These are phyloP conservation scores for Drosophila subsilvestris DNA, from an alignment of 2,888 invertebrate species.

Conservation along the genomic window DNA sequence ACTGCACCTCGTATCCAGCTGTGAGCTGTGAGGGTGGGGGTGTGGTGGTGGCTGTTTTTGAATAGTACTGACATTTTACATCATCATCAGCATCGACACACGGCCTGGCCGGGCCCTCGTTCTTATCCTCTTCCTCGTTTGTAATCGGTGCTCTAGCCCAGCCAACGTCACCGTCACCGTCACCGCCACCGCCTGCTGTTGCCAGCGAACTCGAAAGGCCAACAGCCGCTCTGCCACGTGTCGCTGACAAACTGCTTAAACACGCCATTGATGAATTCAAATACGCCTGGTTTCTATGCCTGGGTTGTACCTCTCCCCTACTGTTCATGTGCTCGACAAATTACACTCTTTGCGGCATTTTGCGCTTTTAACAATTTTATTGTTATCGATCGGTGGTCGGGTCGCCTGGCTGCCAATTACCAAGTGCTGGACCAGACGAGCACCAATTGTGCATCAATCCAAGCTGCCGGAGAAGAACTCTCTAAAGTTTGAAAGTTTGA, in stretches of 20 bases:
- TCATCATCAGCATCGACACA: conserved; percentile 53
- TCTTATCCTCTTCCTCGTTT: conserved; percentile 29
- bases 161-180: neutral
- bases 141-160: conserved; percentile 33
- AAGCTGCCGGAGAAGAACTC: neutral
- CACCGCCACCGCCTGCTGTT: conserved; percentile 67
- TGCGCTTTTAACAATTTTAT: conserved; percentile 78
- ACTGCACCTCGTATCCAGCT: conserved; percentile 70
- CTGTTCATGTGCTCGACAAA: conserved; percentile 53
- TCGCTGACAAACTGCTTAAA: conserved; percentile 78
- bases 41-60: conserved; percentile 34
- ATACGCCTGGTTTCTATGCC: conserved; percentile 53
- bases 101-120: conserved; percentile 28
- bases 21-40: conserved; percentile 36
- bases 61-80: conserved; percentile 55
- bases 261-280: conserved; percentile 75
- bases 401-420: conserved; percentile 76
- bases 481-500: neutral
- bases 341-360: conserved; percentile 80
- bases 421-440: conserved; percentile 57
- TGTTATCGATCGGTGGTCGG: conserved; percentile 69
- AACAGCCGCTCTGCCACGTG: conserved; percentile 70
- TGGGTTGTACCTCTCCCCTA: conserved; percentile 1
- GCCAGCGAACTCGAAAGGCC: conserved; percentile 69
- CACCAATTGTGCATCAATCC: conserved; percentile 46